These are phyloP conservation scores for Halictus quadricinctus DNA, from an alignment of 2,888 invertebrate species.

Conservation along the genomic window DNA sequence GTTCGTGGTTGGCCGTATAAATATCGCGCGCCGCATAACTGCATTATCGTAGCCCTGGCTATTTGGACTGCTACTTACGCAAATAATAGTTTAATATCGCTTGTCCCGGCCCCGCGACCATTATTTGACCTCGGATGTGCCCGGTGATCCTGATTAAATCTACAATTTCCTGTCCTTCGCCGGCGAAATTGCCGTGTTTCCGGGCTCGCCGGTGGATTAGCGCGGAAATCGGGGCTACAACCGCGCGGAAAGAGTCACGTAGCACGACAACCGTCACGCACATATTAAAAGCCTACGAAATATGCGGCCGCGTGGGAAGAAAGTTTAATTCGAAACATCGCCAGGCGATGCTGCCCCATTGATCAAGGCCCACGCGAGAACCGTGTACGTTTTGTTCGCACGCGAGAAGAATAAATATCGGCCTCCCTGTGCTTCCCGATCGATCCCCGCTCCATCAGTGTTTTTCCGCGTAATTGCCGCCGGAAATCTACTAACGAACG, in stretches of 20 bases:
- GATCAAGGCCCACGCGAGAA: slow-evolving; percentile 3
- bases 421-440: neutral
- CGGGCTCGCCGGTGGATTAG: neutral
- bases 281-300: slow-evolving; percentile 7
- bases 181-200: neutral
- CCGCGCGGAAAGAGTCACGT: neutral
- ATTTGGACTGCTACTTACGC: slow-evolving; percentile 55
- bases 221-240: neutral
- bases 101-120: slow-evolving; percentile 30
- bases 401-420: slow-evolving; percentile 4
- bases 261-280: neutral
- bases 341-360: neutral
- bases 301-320: slow-evolving; percentile 13
- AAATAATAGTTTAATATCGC: slow-evolving; percentile 56
- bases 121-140: slow-evolving; percentile 48
- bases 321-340: slow-evolving; percentile 1
- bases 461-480: neutral
- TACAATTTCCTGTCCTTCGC: slow-evolving; percentile 25
- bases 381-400: neutral
- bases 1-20: slow-evolving; percentile 47
- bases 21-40: slow-evolving; percentile 49
- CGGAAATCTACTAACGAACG: neutral
- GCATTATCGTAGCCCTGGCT: slow-evolving; percentile 49
- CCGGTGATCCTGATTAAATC: slow-evolving; percentile 43
- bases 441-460: neutral